Evolutionary conservation across 2,113 vertebrate genomes (phyloP).

Genomic region (Ictalurus furcatus): DNA sequence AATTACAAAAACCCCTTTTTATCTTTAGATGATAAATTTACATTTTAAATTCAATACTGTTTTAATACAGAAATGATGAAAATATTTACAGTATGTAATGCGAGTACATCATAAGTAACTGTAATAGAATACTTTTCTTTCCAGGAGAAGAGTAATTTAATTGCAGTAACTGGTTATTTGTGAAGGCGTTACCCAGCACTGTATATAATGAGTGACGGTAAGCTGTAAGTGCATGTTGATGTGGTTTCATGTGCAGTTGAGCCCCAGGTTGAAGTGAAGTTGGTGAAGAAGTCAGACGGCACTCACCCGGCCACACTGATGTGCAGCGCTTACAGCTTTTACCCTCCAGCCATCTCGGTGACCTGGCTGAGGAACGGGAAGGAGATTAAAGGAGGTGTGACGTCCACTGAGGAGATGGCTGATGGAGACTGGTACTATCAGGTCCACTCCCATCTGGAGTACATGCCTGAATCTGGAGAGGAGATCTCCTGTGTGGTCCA

Average conservation of each 20-base stretch:
- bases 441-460: conserved; percentile 61
- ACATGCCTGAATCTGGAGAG: conserved; percentile 59
- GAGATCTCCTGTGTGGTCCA: conserved; percentile 60
- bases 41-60: no score
- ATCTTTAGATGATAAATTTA: no score
- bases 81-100: no score
- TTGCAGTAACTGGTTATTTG: no score
- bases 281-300: not conserved
- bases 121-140: no score
- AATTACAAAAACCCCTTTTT: no score
- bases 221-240: no score
- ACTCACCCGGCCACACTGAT: conserved; percentile 44
- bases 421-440: conserved; percentile 64
- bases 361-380: conserved; percentile 56
- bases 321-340: conserved; percentile 59
- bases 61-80: no score
- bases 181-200: no score
- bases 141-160: no score
- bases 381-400: conserved; percentile 26
- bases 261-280: conserved; percentile 40
- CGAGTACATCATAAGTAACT: no score
- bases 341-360: conserved; percentile 51
- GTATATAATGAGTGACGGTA: no score
- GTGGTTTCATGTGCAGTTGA: conserved; percentile 33
- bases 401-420: conserved; percentile 53